Evolutionary conservation across 2,113 vertebrate species (phyloP), one percentile per base, ranked within the genome.

Genomic region (Natator depressus): DNA sequence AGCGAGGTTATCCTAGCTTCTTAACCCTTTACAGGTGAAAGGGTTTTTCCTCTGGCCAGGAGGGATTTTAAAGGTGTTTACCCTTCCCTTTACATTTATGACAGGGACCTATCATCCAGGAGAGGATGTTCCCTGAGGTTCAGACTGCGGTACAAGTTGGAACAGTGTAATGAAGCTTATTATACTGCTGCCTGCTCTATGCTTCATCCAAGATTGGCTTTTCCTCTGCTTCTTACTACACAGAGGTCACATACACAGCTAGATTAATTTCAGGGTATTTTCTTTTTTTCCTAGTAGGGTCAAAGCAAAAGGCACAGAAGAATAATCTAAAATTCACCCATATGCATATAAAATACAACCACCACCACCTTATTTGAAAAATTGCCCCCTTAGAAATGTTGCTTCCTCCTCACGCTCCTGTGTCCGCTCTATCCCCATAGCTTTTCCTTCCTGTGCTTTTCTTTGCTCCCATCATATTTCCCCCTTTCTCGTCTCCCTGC

Each of bases 71-170:
- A 42, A 42, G 42, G 42, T 4, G 42, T 5, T 42, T 42, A 42
- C 42, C 42, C 42, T 42, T 42, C 42, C 42, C 42, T 42, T 42
- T 42, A 42, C 42, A 42, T 42, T 42, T 42, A 42, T 42, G 42
- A 42, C 42, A 42, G 42, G 42, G 42, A 42, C 4, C 72, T 92
- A 42, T 97, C 62, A 90, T 94, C 83, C 29, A 6, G 8, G 9
- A 84, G 78, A 82, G 83, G 82, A 89, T 62, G 10, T 13, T 95
- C 54, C 94, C n/a, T 10, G 29, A 96, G 51, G 46, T 96, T 87
- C 78, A 97, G 84, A 55, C 50, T 93, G 78, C 95, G 82, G 69
- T 90, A 46, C 10, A 19, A 97, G 55, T 93, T 87, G 1, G 10
- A 97, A 94, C 42, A 80, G 0, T 88, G 87, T 92, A 82, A 83